A percentile compares a stretch with the other conserved stretches of the same genome.
These are phyloP conservation scores for Mamestra brassicae DNA, from an alignment of 2,888 invertebrate species.

Conservation along the genomic window DNA sequence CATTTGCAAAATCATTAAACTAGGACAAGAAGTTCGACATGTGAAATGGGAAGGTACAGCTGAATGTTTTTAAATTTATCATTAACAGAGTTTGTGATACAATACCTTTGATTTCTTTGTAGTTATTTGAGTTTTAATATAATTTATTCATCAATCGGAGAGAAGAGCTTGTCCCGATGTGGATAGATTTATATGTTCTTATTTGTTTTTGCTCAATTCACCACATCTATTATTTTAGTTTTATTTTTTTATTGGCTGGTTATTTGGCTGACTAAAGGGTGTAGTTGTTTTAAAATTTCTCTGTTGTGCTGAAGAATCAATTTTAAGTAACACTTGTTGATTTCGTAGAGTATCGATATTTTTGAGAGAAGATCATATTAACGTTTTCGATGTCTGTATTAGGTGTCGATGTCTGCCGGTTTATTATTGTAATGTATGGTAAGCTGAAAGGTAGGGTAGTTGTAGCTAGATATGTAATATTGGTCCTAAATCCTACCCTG, in stretches of 20 bases:
- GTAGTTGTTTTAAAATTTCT: not conserved
- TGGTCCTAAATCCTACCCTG: not conserved
- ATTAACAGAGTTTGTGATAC: not conserved
- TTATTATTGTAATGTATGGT: not conserved
- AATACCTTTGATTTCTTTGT: not conserved
- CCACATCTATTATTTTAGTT: not conserved
- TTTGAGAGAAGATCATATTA: not conserved
- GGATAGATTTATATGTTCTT: not conserved
- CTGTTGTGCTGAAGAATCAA: not conserved
- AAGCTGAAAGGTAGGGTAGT: too few species aligned
- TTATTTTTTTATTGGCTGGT: not conserved
- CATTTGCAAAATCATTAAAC: slow-evolving; percentile 50
- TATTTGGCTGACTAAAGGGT: not conserved
- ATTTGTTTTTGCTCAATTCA: not conserved
- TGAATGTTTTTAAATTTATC: not conserved
- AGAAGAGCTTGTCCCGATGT: not conserved
- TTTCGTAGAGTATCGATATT: not conserved
- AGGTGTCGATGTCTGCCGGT: too few species aligned
- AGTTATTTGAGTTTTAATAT: too few species aligned
- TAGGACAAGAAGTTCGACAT: slow-evolving; percentile 26
- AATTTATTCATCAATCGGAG: not conserved
- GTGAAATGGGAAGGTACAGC: not conserved
- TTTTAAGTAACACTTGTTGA: slow-evolving; percentile 8
- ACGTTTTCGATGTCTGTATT: not conserved
- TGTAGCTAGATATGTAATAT: not conserved